Base-by-base conservation (phyloP, 1,140 invertebrate species). In the Zaprionus nigranus region DNA sequence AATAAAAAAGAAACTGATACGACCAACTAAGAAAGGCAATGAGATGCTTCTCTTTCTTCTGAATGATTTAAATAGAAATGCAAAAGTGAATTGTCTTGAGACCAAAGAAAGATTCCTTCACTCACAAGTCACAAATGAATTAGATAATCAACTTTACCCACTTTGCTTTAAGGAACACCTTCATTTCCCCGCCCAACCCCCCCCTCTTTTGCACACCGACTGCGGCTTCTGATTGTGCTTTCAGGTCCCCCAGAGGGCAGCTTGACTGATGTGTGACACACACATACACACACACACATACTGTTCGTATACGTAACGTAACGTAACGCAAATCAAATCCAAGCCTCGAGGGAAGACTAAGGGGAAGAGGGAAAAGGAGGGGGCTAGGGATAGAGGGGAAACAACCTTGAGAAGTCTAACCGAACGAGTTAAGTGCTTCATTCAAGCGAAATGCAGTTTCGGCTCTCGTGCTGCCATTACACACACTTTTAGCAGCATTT, bases 401-500 rank as follows among this genome's bases (percentile, higher is more conserved):
- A 46, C 17, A 26, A 56, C 22, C 26, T 56, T 56, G 22, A 56
- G n/a, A 56, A 56, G 22, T 56, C 34, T 26, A 53, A 20, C 30
- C 30, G 22, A 64, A 28, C 28, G 69, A 65, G 71, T 56, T 74
- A 62, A 74, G 71, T 69, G 71, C 71, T 43, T 56, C 51, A 69
- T 62, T 74, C 66, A 17, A 34, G 62, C 49, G 22, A 65, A 65
- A 57, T 65, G 71, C 71, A 74, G 58, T 61, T 61, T 68, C 20
- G 38, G 36, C 57, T 59, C 53, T 74, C 64, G 53, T 68, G 71
- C 71, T 68, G 57, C 58, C 43, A 62, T 74, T 74, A 69, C 56
- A 74, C 56, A 74, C 71, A 74, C 65, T 62, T 62, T 74, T 62
- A 74, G 65, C 65, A 62, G 53, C 71, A 74, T 60, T 73, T 68